Base-by-base conservation (phyloP, 2,113 vertebrate genomes). In the Hippocampus abdominalis region DNA sequence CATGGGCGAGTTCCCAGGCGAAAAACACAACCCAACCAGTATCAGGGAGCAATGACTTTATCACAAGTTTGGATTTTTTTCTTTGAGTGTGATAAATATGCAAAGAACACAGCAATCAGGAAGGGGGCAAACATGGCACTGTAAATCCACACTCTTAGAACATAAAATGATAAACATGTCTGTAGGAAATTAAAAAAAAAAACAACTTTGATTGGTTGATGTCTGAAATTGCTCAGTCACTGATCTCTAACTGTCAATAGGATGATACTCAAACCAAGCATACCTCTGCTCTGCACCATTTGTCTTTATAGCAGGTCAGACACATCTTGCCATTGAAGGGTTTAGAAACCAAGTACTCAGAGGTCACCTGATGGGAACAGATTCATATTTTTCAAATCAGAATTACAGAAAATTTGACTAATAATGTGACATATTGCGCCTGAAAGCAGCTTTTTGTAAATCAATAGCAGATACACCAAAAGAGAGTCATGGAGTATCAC, bases 231-330 rank as follows among this genome's bases (percentile, higher is more conserved):
- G 1, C 13, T 15, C 54, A 57, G 23, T 23, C 3, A 49, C 21
- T 21, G 18, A 42, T 3, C 27, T 1, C 27, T 60, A 3, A 32
- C 27, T 20, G 21, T 6, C n/a, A 51, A 27, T 21, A n/a, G 1
- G 11, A 21, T 36, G 23, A 29, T n/a, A 21, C 2, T 13, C 39
- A 29, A 21, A 36, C 5, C 16, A 29, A 18, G 63, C 78, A 93
- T 91, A 98, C 97, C 94, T 97, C 95, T 11, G 92, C 95, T 84
- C 97, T 93, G 68, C 94, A 89, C 96, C 92, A 97, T 80, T 93
- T 94, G 81, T 91, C 94, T 91, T 95, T 94, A 84, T 90, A 91
- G 64, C 87, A 89, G 66, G 94, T 93, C 66, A 99, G 87, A 87
- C 96, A 99, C 73, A 94, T 86, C 85, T 96, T 98, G 68, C 96